These are phyloP conservation scores for Carterocephalus palaemon DNA, from an alignment of 2,888 invertebrate genomes.

Conservation along the genomic window DNA sequence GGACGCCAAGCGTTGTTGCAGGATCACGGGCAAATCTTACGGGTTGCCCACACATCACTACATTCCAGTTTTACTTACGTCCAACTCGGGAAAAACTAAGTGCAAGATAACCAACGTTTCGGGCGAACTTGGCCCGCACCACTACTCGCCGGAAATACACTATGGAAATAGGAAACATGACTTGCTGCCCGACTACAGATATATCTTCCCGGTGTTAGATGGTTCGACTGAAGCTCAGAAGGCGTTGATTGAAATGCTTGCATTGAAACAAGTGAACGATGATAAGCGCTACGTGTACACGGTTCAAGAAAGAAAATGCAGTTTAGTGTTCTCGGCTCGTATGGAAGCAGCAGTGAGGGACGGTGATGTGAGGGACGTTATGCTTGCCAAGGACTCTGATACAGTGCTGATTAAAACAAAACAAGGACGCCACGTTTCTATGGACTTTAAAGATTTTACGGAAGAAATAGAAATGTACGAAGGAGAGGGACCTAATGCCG, in stretches of 20 bases:
- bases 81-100: constrained; percentile 70
- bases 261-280: constrained; percentile 77
- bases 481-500: constrained; percentile 84
- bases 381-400: constrained; percentile 87
- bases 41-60: constrained; percentile 87
- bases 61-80: constrained; percentile 84
- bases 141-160: constrained; percentile 78
- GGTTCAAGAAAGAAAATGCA: constrained; percentile 85
- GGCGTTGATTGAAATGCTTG: constrained; percentile 79
- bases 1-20: constrained; percentile 88
- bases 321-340: constrained; percentile 85
- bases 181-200: constrained; percentile 83
- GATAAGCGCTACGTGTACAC: constrained; percentile 85
- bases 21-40: constrained; percentile 88
- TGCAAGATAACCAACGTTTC: constrained; percentile 83
- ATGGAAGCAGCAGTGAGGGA: constrained; percentile 87
- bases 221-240: constrained; percentile 83
- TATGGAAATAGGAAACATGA: constrained; percentile 85
- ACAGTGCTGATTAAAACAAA: constrained; percentile 85
- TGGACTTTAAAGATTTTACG: constrained; percentile 81
- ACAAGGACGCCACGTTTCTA: constrained; percentile 86
- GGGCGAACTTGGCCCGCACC: constrained; percentile 80
- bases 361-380: constrained; percentile 86
- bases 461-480: constrained; percentile 81
- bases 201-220: constrained; percentile 85